Evolutionary conservation across 2,113 vertebrate species (phyloP).

Genomic region (Nipponia nippon): DNA sequence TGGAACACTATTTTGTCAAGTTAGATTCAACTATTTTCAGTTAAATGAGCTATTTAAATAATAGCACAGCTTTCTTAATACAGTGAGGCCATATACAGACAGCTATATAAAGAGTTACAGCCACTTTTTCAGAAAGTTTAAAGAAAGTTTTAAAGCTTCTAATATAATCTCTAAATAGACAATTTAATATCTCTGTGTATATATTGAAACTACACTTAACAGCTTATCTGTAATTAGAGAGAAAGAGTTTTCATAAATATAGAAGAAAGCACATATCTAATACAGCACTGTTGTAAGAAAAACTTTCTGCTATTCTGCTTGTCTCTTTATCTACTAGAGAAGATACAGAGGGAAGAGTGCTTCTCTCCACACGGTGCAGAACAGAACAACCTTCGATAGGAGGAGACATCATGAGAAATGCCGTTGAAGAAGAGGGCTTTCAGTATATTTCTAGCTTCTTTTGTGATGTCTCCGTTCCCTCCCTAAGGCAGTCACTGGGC

Average conservation of each 20-base stretch:
- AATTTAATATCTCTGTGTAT: background rate
- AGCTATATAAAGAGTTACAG: background rate
- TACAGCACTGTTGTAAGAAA: background rate
- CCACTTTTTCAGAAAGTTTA: background rate
- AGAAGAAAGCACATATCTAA: background rate
- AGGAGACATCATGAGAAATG: background rate
- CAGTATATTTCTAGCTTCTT: background rate
- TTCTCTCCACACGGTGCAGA: background rate
- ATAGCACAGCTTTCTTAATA: background rate
- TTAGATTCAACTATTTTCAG: background rate
- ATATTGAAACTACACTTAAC: background rate
- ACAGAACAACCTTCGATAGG: background rate
- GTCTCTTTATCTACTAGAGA: background rate
- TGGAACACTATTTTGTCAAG: background rate
- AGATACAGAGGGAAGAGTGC: background rate
- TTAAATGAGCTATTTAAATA: background rate
- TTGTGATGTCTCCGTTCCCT: background rate
- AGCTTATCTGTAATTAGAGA: background rate
- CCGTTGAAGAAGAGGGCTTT: background rate
- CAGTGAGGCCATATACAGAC: background rate
- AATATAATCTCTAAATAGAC: background rate
- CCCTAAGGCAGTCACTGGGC: background rate
- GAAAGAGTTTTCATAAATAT: background rate
- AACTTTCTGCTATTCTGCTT: background rate
- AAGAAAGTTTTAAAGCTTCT: background rate